Evolutionary conservation across 2,888 invertebrate species (phyloP).

Genomic region (Pollenia angustigena): DNA sequence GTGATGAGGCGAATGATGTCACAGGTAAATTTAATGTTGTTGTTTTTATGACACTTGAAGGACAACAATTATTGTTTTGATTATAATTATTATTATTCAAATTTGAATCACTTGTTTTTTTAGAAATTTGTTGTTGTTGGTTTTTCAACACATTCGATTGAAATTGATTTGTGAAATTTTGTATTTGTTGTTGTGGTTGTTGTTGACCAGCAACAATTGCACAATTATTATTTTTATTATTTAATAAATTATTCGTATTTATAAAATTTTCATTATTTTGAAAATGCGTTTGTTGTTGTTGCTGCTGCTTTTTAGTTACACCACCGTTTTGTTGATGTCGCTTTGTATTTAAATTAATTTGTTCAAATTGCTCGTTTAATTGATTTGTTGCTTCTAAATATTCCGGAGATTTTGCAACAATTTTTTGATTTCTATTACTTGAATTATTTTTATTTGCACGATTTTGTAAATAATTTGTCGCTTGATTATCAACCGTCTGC

Average conservation of each 20-base stretch:
- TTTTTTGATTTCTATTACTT: constrained; percentile 70
- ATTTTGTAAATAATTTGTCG: constrained; percentile 43
- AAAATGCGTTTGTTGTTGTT: constrained; percentile 50
- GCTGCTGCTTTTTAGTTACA: not conserved
- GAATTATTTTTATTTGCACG: constrained; percentile 42
- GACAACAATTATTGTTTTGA: constrained; percentile 49
- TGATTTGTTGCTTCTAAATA: constrained; percentile 74
- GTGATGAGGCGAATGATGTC: constrained; percentile 68
- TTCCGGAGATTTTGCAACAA: constrained; percentile 61
- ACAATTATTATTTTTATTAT: constrained; percentile 59
- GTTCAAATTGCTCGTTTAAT: constrained; percentile 75
- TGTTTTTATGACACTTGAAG: constrained; percentile 67
- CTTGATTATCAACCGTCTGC: constrained; percentile 78
- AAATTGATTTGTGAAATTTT: constrained; percentile 51
- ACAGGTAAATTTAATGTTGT: constrained; percentile 70
- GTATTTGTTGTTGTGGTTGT: constrained; percentile 72
- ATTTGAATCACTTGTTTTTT: constrained; percentile 49
- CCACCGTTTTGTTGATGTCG: constrained; percentile 69
- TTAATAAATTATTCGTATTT: constrained; percentile 39
- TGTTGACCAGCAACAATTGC: constrained; percentile 69
- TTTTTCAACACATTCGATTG: constrained; percentile 40
- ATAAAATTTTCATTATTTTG: constrained; percentile 45
- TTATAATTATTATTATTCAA: constrained; percentile 66
- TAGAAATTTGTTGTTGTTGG: constrained; percentile 22
- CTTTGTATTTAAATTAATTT: constrained; percentile 68